Conservation (phyloP, 2,797 vertebrate genomes). For the Miichthys miiuy region DNA sequence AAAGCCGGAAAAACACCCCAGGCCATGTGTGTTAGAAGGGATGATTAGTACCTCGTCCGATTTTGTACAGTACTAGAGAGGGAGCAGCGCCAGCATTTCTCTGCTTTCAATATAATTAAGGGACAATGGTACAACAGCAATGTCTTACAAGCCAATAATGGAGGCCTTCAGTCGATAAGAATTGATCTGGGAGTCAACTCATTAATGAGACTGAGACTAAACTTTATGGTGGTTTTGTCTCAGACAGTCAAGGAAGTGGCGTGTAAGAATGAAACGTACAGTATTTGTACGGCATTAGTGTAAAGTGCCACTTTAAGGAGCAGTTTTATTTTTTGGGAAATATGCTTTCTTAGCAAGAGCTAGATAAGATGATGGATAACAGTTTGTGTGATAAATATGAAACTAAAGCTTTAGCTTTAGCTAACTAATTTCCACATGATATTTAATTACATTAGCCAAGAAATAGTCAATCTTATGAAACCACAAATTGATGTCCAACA, state of each 20-base stretch:
- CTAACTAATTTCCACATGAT: too few species aligned
- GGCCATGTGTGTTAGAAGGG: conserved; percentile 41
- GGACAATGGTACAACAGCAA: conserved; percentile 80
- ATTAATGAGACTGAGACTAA: conserved; percentile 74
- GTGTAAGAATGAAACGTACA: conserved; percentile 28
- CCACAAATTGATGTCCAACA: too few species aligned
- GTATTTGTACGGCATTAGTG: not conserved
- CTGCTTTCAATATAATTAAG: conserved; percentile 76
- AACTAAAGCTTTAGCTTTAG: too few species aligned
- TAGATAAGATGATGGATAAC: not conserved
- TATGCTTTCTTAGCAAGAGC: not conserved
- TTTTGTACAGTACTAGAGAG: conserved; percentile 47
- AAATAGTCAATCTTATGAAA: too few species aligned
- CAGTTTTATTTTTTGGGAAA: not conserved
- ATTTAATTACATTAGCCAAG: too few species aligned
- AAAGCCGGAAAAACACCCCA: conserved; percentile 38
- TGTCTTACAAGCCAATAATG: conserved; percentile 84
- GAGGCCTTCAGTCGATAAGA: conserved; percentile 71
- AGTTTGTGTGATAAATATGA: not conserved
- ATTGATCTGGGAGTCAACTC: conserved; percentile 77
- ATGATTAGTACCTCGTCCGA: conserved; percentile 54
- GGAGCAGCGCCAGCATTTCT: conserved; percentile 30
- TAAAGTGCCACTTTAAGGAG: not conserved
- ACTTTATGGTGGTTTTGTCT: conserved; percentile 51
- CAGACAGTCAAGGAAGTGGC: conserved; percentile 29